phyloP scores from a whole-genome alignment of 92 coral and sea anemone species.

The Montipora capitata region DNA sequence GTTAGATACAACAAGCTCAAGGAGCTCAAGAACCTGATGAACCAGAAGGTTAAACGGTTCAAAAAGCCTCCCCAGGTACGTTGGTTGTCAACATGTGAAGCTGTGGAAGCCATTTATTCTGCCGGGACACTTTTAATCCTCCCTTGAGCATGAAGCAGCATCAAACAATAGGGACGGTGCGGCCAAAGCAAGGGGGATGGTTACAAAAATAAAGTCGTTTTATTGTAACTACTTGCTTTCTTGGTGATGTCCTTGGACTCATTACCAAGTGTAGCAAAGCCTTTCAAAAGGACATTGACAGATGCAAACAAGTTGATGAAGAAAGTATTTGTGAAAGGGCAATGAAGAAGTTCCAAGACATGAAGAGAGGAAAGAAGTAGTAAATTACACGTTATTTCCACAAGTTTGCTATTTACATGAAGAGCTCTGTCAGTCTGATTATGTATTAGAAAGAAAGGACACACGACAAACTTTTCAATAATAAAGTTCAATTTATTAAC shows the following conservation, averaged over 20 bases:
- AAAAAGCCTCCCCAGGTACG: slow-evolving; percentile 50
- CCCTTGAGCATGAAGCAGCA: slow-evolving; percentile 62
- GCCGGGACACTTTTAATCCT: slow-evolving; percentile 37
- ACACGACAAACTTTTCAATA: no score
- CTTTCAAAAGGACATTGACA: no score
- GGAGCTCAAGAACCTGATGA: slow-evolving; percentile 58
- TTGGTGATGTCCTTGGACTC: slow-evolving; percentile 46
- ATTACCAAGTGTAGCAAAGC: slow-evolving; percentile 33
- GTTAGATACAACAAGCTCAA: slow-evolving; percentile 60
- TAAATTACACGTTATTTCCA: no score
- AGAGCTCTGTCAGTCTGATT: no score
- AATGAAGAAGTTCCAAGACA: no score
- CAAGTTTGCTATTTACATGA: no score
- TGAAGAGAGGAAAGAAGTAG: neutral
- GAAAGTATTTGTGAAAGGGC: no score
- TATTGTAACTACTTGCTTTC: slow-evolving; percentile 54
- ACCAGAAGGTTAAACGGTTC: slow-evolving; percentile 51
- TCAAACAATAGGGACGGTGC: slow-evolving; percentile 7
- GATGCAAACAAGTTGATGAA: no score
- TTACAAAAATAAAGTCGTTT: slow-evolving; percentile 32
- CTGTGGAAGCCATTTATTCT: slow-evolving; percentile 52
- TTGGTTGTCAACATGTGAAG: slow-evolving; percentile 38
- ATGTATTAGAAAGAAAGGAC: no score
- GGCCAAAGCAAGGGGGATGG: slow-evolving; percentile 45
- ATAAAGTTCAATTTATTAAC: no score